Percentiles rank a stretch among this genome's conserved stretches.
phyloP scores from a whole-genome alignment of 1,140 invertebrate genomes.

The Ceratina japonica region DNA sequence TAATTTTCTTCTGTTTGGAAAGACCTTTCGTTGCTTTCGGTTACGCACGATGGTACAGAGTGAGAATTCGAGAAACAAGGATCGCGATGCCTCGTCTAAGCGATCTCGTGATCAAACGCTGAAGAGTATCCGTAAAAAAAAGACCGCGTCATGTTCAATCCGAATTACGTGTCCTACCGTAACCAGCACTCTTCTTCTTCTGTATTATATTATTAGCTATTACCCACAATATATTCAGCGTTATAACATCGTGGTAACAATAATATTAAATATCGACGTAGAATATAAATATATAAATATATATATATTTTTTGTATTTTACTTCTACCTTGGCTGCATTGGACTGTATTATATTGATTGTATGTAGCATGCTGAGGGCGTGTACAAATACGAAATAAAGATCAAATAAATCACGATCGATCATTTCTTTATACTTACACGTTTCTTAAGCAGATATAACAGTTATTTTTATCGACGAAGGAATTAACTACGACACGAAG shows the following conservation, averaged over 20 bases:
- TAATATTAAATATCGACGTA: constrained; percentile 61
- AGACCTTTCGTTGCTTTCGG: background rate
- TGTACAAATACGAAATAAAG: constrained; percentile 74
- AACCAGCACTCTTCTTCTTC: constrained; percentile 67
- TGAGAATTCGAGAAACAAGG: background rate
- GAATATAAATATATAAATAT: constrained; percentile 62
- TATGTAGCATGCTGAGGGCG: constrained; percentile 73
- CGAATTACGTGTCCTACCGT: constrained; percentile 66
- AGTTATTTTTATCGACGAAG: no score
- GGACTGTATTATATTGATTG: constrained; percentile 73
- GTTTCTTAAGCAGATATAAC: background rate
- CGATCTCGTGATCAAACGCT: constrained; percentile 21
- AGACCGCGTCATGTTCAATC: constrained; percentile 50
- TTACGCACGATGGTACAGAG: constrained; percentile 1
- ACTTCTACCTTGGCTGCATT: constrained; percentile 72
- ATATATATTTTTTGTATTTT: constrained; percentile 74
- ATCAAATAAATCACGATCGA: constrained; percentile 65
- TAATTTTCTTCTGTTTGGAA: background rate
- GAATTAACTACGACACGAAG: background rate
- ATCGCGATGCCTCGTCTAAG: constrained; percentile 22
- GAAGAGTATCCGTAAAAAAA: constrained; percentile 34
- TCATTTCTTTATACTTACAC: constrained; percentile 1
- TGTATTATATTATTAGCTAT: constrained; percentile 67
- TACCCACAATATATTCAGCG: constrained; percentile 66
- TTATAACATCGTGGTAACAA: constrained; percentile 67